Percentiles rank a stretch among this genome's conserved stretches.
These are phyloP conservation scores for Halcyon badia DNA, from an alignment of 2,797 vertebrate genomes.

Conservation along the genomic window DNA sequence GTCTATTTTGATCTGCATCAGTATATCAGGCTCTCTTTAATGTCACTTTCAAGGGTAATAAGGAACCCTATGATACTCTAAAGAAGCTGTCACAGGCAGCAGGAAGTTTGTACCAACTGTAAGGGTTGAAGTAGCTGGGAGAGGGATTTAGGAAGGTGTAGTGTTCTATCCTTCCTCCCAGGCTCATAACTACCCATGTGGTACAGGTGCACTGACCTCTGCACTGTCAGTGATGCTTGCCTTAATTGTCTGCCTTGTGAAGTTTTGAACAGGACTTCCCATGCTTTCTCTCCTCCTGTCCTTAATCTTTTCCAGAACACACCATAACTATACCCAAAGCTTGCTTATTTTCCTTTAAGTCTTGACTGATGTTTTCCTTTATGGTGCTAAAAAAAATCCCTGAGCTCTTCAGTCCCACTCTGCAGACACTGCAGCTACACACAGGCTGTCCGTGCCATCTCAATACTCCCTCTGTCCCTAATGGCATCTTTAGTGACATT, in stretches of 20 bases:
- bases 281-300: neutral
- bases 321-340: neutral
- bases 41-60: neutral
- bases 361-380: neutral
- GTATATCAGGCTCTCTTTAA: neutral
- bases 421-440: neutral
- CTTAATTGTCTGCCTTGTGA: neutral
- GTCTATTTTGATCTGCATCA: neutral
- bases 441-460: accelerated
- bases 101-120: neutral
- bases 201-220: neutral
- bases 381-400: neutral
- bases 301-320: neutral
- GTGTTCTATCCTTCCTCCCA: neutral
- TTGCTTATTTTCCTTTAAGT: neutral
- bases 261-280: neutral
- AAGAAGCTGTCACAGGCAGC: neutral
- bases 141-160: neutral
- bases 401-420: accelerated
- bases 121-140: neutral
- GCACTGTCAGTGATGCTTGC: neutral
- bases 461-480: accelerated
- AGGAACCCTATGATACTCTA: neutral
- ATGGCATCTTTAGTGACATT: accelerated
- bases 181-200: neutral